These are phyloP conservation scores for Poeciliopsis occidentalis DNA, from an alignment of 2,113 vertebrate genomes.

Conservation along the genomic window DNA sequence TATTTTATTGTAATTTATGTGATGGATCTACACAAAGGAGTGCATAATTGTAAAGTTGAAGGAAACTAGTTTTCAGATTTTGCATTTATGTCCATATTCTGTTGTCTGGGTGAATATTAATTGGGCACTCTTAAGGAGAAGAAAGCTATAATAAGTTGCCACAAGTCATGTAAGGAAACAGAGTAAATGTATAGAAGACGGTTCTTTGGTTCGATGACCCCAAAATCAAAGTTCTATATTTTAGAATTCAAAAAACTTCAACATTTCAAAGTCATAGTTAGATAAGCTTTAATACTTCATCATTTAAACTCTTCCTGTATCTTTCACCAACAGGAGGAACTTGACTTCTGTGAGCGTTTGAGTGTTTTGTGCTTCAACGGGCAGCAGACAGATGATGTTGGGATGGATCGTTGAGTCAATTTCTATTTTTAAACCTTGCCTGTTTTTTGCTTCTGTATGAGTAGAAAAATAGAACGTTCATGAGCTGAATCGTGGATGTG, in stretches of 20 bases:
- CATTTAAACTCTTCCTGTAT: not conserved
- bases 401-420: constrained; percentile 87
- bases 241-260: too few species aligned
- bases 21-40: not conserved
- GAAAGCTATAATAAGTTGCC: too few species aligned
- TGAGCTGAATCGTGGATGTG: constrained; percentile 9
- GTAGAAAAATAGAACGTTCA: constrained; percentile 10
- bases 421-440: not conserved
- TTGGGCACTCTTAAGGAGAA: too few species aligned
- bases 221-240: not conserved
- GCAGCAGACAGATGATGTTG: constrained; percentile 78
- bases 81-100: not conserved
- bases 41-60: not conserved
- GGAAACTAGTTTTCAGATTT: not conserved
- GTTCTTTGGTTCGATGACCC: not conserved
- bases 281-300: not conserved
- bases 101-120: not conserved
- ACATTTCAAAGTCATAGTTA: too few species aligned
- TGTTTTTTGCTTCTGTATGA: not conserved
- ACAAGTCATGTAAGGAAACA: too few species aligned
- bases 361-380: constrained; percentile 78
- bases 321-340: constrained; percentile 82
- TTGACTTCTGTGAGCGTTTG: constrained; percentile 86
- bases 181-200: not conserved
- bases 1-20: not conserved